Evolutionary conservation across 2,797 vertebrate species (phyloP), one percentile per base, ranked within the genome.

Genomic region (Danio jaintianensis): DNA sequence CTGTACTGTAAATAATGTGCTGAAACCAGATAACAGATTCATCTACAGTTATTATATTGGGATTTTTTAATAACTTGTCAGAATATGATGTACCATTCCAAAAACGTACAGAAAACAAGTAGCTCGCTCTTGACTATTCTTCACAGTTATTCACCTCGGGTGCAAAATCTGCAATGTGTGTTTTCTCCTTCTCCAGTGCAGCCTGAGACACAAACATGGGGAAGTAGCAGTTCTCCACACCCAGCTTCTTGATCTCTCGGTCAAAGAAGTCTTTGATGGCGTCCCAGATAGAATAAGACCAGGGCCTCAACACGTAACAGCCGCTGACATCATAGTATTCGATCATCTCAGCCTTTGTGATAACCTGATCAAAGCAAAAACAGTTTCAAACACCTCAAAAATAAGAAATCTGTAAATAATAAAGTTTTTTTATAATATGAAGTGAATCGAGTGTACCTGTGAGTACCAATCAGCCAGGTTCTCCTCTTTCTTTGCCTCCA

Each of bases 181-280:
- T 91, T 88, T 98, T 98, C 85, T 99, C 98, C 79, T 94, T 99
- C 92, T 99, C 97, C 20, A 99, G 87, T 0, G 98, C 98, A 5
- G 96, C 95, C 90, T 99, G 98, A 66, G 98, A 99, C 71, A 99
- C 97, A 8, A 99, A 99, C 94, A 99, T 99, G 83, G 98, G 98
- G 91, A 99, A 99, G 90, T 99, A 99, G 91, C 98, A 99, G 93
- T 99, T 99, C 91, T 99, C 98, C 84, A 99, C 96, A 10, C 98
- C 98, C 47, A 98, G 90, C 85, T 97, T 98, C 91, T 93, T 99
- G 83, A 99, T 99, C 90, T 97, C 96, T 4, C 83, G 59, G 84
- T 99, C 96, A 4, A 99, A 98, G 91, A 98, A 99, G 0, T 96
- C 94, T 88, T 96, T 96, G 86, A 99, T 98, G 82, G 90, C 79